Evolutionary conservation across 2,113 vertebrate species (phyloP).

Genomic region (Embiotoca jacksoni): DNA sequence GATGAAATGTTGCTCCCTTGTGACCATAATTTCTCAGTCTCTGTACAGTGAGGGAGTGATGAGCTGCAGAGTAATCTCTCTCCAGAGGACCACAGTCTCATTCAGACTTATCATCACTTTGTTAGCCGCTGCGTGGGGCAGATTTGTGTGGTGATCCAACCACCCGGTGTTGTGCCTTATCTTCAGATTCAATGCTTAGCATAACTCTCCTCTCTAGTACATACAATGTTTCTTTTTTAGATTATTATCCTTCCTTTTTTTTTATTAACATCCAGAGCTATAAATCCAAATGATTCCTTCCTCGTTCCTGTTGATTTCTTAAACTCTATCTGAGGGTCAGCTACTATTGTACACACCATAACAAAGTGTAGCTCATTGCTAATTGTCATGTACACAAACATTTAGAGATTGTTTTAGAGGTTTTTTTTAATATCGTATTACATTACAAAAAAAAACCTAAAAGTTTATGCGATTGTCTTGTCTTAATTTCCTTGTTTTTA

Average conservation of each 20-base stretch:
- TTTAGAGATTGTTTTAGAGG: no score
- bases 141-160: conserved; percentile 46
- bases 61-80: conserved; percentile 59
- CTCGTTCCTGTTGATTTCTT: background rate
- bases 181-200: conserved; percentile 5
- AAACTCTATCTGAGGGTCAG: background rate
- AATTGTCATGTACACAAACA: background rate
- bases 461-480: no score
- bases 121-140: conserved; percentile 48
- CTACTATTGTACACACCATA: background rate
- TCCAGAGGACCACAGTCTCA: conserved; percentile 55
- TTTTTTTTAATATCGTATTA: no score
- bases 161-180: conserved; percentile 5
- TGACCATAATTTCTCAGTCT: conserved; percentile 48
- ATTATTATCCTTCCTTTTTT: background rate
- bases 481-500: no score
- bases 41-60: conserved; percentile 43
- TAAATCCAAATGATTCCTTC: background rate
- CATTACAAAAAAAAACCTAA: no score
- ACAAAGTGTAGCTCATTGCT: background rate
- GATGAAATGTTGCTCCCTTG: conserved; percentile 58
- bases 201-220: conserved; percentile 18
- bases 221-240: background rate
- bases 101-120: conserved; percentile 69
- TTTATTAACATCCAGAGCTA: background rate